phyloP scores from a whole-genome alignment of 2,113 vertebrate genomes.

The Rhegmatorhina hoffmannsi region DNA sequence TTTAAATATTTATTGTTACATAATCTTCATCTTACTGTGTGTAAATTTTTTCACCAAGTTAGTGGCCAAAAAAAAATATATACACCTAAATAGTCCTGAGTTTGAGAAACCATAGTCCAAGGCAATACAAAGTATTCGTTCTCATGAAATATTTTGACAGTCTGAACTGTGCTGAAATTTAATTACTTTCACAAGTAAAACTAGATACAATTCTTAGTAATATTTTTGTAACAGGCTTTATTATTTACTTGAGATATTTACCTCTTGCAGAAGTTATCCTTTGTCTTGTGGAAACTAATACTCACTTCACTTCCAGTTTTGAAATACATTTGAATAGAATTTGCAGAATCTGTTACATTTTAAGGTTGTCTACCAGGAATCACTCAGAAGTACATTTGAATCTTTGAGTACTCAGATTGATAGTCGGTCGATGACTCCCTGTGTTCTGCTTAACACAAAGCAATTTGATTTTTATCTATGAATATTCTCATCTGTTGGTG shows the following conservation, averaged over 20 bases:
- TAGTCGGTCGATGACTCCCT: neutral
- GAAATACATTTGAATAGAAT: neutral
- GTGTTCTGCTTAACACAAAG: neutral
- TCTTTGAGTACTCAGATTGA: neutral
- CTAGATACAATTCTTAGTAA: neutral
- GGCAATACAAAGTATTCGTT: neutral
- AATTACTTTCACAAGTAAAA: neutral
- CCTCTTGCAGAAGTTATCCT: neutral
- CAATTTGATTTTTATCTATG: neutral
- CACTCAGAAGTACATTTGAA: neutral
- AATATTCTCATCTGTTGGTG: neutral
- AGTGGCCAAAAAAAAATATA: neutral
- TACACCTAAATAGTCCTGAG: fast-evolving
- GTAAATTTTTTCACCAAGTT: neutral
- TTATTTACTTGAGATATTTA: neutral
- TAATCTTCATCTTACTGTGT: neutral
- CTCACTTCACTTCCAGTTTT: neutral
- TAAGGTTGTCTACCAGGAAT: neutral
- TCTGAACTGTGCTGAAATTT: neutral
- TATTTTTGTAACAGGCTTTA: neutral
- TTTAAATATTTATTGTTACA: neutral
- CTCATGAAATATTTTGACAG: neutral
- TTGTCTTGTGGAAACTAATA: neutral
- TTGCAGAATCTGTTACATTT: neutral
- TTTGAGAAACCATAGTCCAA: neutral